phyloP scores from a whole-genome alignment of 1,140 invertebrate species.

The Acromyrmex heyeri region DNA sequence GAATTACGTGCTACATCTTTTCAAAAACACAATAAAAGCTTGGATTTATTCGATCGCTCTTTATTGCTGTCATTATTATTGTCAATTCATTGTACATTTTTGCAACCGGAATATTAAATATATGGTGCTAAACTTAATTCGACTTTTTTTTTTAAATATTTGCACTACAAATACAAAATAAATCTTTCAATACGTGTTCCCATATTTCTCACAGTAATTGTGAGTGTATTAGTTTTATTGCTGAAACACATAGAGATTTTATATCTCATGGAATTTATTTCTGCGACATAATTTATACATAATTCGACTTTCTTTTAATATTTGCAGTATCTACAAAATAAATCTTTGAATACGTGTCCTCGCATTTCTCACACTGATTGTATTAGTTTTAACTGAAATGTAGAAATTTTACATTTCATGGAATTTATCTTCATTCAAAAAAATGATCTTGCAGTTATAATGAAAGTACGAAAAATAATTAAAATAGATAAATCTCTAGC shows the following conservation, averaged over 20 bases:
- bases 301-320: constrained; percentile 6
- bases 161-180: not conserved
- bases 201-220: constrained; percentile 24
- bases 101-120: not conserved
- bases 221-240: constrained; percentile 2
- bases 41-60: constrained; percentile 10
- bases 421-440: constrained; percentile 2
- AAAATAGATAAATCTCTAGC: no score
- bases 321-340: not conserved
- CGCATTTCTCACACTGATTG: constrained; percentile 17
- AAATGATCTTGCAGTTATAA: no score
- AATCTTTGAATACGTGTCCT: constrained; percentile 14
- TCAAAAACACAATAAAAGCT: not conserved
- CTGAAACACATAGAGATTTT: constrained; percentile 13
- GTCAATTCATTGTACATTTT: not conserved
- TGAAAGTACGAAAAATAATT: no score
- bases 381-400: constrained; percentile 27
- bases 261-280: constrained; percentile 13
- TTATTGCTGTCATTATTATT: not conserved
- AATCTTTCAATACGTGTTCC: constrained; percentile 14
- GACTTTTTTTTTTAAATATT: constrained; percentile 9
- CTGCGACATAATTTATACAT: not conserved
- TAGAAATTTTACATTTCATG: not conserved
- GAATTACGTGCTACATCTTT: not conserved
- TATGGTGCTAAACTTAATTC: not conserved